Conservation (phyloP, 2,113 vertebrate genomes). For the Dissostichus mawsoni region DNA sequence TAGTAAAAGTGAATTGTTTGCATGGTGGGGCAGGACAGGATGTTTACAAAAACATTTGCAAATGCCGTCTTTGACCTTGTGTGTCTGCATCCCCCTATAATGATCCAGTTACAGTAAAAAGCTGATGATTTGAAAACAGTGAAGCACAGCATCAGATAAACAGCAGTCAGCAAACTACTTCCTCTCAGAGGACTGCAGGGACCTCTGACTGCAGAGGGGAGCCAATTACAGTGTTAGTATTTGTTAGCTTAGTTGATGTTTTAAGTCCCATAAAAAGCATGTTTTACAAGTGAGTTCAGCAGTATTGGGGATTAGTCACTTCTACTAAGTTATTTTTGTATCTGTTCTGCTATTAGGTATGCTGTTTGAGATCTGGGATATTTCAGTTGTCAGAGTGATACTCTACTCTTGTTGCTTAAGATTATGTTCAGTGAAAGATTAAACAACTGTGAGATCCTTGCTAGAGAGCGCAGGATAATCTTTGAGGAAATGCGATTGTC, state of each 20-base stretch:
- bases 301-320: constrained; percentile 8
- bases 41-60: background rate
- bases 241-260: constrained; percentile 3
- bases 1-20: background rate
- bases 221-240: constrained; percentile 8
- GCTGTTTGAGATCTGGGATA: constrained; percentile 21
- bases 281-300: constrained; percentile 10
- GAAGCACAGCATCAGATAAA: constrained; percentile 31
- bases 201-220: constrained; percentile 30
- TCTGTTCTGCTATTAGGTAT: background rate
- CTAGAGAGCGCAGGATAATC: constrained; percentile 17
- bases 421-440: constrained; percentile 3
- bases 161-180: constrained; percentile 46
- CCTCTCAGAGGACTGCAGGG: constrained; percentile 27
- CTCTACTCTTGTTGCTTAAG: background rate
- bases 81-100: background rate
- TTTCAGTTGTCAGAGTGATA: background rate
- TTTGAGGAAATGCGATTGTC: constrained; percentile 36
- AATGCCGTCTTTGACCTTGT: background rate
- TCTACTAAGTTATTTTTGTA: constrained; percentile 10
- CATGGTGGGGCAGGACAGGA: background rate
- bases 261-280: constrained; percentile 8
- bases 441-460: background rate
- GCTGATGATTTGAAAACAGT: constrained; percentile 28
- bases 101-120: constrained; percentile 21